Evolutionary conservation across 2,113 vertebrate species (phyloP).

Genomic region (Panthera tigris): DNA sequence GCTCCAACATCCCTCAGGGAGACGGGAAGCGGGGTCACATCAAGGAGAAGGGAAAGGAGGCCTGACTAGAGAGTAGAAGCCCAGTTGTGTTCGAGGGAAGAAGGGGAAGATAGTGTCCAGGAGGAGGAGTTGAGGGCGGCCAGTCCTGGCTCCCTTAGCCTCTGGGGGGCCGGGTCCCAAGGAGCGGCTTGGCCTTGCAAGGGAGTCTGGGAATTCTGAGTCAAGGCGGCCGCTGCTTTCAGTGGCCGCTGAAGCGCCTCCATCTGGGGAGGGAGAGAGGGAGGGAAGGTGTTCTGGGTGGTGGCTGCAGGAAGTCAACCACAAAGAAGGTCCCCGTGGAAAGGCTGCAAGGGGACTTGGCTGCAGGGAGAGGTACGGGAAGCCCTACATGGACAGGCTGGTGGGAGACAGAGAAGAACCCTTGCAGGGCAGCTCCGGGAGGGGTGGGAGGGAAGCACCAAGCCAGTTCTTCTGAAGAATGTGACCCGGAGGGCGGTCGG

Average conservation of each 20-base stretch:
- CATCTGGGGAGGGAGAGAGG: background rate
- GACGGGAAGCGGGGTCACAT: background rate
- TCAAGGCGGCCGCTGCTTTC: background rate
- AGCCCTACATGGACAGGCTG: background rate
- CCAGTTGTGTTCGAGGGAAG: background rate
- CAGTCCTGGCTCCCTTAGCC: accelerated
- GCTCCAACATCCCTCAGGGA: background rate
- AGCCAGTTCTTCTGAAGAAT: background rate
- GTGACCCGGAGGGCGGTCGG: background rate
- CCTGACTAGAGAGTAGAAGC: background rate
- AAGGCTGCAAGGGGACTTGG: background rate
- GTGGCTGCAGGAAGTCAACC: background rate
- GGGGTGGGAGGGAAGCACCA: background rate
- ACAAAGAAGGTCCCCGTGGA: background rate
- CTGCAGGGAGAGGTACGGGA: background rate
- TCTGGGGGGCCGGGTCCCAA: background rate
- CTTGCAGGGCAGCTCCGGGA: background rate
- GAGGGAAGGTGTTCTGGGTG: no score
- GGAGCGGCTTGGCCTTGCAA: background rate
- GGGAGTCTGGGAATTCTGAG: background rate
- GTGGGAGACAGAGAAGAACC: background rate
- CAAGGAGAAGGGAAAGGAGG: background rate
- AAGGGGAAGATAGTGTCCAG: background rate
- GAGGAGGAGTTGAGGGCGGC: background rate
- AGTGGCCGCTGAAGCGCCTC: background rate